Percentiles rank a stretch among this genome's conserved stretches.
Conservation (phyloP, 2,113 vertebrate genomes). For the Leucosticte australis region DNA sequence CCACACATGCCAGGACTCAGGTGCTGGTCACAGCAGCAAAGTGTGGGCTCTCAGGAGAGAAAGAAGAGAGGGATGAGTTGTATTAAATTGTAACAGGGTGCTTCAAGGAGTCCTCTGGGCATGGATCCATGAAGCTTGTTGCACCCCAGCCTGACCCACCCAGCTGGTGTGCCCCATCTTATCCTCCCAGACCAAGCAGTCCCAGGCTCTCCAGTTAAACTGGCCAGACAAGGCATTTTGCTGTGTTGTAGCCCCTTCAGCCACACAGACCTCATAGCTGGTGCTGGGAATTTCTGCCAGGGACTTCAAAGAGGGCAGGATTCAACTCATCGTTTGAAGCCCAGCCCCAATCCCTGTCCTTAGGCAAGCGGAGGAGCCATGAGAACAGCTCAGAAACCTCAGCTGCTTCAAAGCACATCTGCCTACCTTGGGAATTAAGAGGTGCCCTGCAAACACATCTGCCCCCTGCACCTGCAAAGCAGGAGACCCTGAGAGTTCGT, state of each 20-base stretch:
- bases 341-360: not conserved
- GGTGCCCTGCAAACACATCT: not conserved
- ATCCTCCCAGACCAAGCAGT: not conserved
- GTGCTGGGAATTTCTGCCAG: slow-evolving; percentile 23
- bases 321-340: slow-evolving; percentile 18
- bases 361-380: slow-evolving; percentile 34
- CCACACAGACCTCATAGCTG: not conserved
- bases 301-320: slow-evolving; percentile 61
- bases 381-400: slow-evolving; percentile 61
- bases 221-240: not conserved
- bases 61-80: not conserved
- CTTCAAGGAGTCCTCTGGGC: not conserved
- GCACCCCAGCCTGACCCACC: not conserved
- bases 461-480: not conserved
- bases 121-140: not conserved
- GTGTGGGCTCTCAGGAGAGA: not conserved
- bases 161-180: too few species aligned
- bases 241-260: not conserved
- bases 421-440: slow-evolving; percentile 25
- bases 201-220: not conserved
- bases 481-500: accelerated
- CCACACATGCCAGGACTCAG: accelerated
- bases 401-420: slow-evolving; percentile 25
- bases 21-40: not conserved
- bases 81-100: not conserved